Evolutionary conservation across 2,113 vertebrate species (phyloP).

Genomic region (Cryptotis parvus): DNA sequence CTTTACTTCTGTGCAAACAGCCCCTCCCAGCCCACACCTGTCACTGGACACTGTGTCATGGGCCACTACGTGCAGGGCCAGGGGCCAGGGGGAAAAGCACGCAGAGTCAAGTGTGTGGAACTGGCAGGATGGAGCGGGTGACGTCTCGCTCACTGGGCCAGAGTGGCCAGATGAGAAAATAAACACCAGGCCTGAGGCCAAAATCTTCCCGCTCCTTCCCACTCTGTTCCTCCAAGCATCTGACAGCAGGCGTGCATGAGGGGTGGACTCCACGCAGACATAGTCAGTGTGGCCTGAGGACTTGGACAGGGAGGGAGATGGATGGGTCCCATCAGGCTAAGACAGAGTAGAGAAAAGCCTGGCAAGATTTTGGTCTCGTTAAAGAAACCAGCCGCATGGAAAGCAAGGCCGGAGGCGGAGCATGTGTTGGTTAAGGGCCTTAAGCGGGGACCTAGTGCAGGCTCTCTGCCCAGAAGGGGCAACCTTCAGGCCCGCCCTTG

Average conservation of each 20-base stretch:
- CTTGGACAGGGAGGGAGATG: conserved; percentile 24
- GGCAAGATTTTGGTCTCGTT: conserved; percentile 76
- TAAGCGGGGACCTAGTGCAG: not conserved
- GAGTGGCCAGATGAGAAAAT: conserved; percentile 76
- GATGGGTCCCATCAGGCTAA: conserved; percentile 54
- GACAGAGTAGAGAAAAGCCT: conserved; percentile 45
- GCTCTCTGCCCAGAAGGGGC: too few species aligned
- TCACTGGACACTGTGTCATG: conserved; percentile 47
- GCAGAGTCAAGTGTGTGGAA: conserved; percentile 23
- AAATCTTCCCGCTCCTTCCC: not conserved
- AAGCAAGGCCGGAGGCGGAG: not conserved
- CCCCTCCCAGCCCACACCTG: not conserved
- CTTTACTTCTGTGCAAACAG: too few species aligned
- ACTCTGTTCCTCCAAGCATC: not conserved
- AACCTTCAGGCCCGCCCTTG: not conserved
- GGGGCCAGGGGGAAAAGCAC: conserved; percentile 28
- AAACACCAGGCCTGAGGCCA: conserved; percentile 44
- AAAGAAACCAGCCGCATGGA: conserved; percentile 33
- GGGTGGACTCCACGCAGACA: not conserved
- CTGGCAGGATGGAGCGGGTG: conserved; percentile 71
- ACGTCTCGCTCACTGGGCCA: conserved; percentile 64
- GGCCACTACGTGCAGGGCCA: conserved; percentile 44
- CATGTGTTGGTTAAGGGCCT: rapidly evolving
- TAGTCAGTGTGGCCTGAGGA: not conserved
- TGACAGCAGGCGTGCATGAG: too few species aligned